Evolutionary conservation across 2,888 invertebrate species (phyloP).

Genomic region (Drosophila recens): DNA sequence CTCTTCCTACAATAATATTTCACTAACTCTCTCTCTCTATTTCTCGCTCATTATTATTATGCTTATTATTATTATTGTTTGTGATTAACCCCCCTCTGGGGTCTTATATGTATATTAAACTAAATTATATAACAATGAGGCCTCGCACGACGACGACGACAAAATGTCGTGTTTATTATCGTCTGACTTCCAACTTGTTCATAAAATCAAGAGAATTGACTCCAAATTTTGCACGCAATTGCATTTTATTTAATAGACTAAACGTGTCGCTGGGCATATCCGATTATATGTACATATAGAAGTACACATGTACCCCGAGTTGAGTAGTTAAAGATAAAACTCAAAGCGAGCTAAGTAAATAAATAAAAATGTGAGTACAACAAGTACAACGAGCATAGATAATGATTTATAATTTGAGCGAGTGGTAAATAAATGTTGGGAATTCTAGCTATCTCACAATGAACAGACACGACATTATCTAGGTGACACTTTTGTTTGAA

Average conservation of each 20-base stretch:
- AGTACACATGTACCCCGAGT: constrained; percentile 4
- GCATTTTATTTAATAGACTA: constrained; percentile 22
- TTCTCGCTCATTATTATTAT: background rate
- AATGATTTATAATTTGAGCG: constrained; percentile 35
- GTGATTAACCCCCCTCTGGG: background rate
- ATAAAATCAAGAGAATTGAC: constrained; percentile 13
- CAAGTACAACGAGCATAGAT: constrained; percentile 40
- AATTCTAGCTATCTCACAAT: constrained; percentile 29
- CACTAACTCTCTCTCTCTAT: background rate
- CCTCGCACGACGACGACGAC: constrained; percentile 14
- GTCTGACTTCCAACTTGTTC: constrained; percentile 31
- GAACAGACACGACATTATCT: background rate
- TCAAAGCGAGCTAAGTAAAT: constrained; percentile 36
- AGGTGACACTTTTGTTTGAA: background rate
- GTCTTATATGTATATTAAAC: constrained; percentile 6
- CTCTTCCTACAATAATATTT: background rate
- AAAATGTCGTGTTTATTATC: constrained; percentile 46
- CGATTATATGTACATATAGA: background rate
- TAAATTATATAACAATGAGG: constrained; percentile 50
- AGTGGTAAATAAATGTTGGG: constrained; percentile 7
- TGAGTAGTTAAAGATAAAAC: constrained; percentile 13
- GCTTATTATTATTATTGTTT: constrained; percentile 7
- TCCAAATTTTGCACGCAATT: constrained; percentile 43
- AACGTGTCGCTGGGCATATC: background rate
- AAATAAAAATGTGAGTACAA: constrained; percentile 21